Base-by-base conservation (phyloP, 2,888 invertebrate genomes). In the Nesidiocoris tenuis region DNA sequence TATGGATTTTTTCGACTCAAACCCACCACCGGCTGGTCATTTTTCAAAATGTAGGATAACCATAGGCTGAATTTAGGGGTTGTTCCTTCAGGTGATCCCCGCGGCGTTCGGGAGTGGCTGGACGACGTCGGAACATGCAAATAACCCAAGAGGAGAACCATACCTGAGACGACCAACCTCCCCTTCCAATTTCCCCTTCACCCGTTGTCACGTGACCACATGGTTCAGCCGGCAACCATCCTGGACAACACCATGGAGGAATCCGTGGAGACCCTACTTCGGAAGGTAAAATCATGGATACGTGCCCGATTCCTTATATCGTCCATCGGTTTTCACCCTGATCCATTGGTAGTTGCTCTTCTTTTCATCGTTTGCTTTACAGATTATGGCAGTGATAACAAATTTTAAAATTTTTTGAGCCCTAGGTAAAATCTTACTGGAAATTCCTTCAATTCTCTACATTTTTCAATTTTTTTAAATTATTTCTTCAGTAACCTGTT, bases 221-320 rank as follows among this genome's bases (percentile, higher is more conserved):
- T 81, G 81, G 84, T 84, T 81, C 84, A 83, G 78, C 83, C 83
- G 79, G 82, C 83, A 79, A 82, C 82, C 81, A 83, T 83, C 77
- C 77, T 80, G 78, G 87, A 87, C 81, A 87, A 87, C 83, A 87
- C 90, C 84, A 90, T 90, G 88, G 91, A 91, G 82, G 78, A 79
- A 64, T 90, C 91, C 81, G 86, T 91, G 81, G 91, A 91, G 84
- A 91, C 91, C 85, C 90, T 91, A 89, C 87, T 91, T 83, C 88
- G 90, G 83, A 91, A 91, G 91, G 91, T 91, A 86, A 87, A 84
- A 59, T 1, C n/a, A n/a, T n/a, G n/a, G n/a, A n/a, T n/a, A n/a
- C n/a, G n/a, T n/a, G n/a, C 55, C 9, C 57, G 22, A 16, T 16
- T 54, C 16, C 9, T 54, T 54, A 12, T 16, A 7, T 54, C 16